Base-by-base conservation (phyloP, 2,888 invertebrate species). In the Eilema caniola region DNA sequence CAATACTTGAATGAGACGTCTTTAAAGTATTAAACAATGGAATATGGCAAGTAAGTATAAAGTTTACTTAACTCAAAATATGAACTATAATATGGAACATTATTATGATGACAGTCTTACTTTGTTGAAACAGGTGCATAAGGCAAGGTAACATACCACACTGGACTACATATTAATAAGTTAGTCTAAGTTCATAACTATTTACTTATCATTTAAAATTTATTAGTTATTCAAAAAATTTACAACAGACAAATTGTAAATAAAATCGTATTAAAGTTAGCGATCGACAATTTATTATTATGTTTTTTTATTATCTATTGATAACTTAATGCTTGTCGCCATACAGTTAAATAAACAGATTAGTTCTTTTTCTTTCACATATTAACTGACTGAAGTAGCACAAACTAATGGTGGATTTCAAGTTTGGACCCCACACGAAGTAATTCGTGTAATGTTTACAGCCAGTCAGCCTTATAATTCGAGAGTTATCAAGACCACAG, bases 71-170 rank as follows among this genome's bases (percentile, higher is more conserved):
- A 24, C 12, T 24, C 23, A 24, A 2, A 31, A 56, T 33, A 8
- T 23, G 31, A 53, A 31, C 23, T 31, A n/a, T n/a, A 23, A 23
- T 64, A 28, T 41, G 25, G 25, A 63, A 25, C 41, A 67, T 71
- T 59, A 37, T 59, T 66, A 65, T 37, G 61, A 56, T 68, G 57
- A 62, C 62, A 68, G 56, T n/a, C 28, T 64, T 60, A 41, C 37
- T 59, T 59, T 82, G 71, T 80, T 82, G 66, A 65, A 74, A 77
- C 80, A 82, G 78, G 72, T 81, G 82, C 63, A 68, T 63, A 76
- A 68, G 72, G 59, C 74, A 81, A 81, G 82, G 80, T 72, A 70
- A 71, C 70, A 41, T 20, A 62, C 47, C 69, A 47, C 60, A 65
- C 33, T 66, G 69, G 28, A 37, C 41, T 57, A 63, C 63, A 66